Evolutionary conservation across 1,140 invertebrate genomes (phyloP).

Genomic region (Halictus rubicundus): DNA sequence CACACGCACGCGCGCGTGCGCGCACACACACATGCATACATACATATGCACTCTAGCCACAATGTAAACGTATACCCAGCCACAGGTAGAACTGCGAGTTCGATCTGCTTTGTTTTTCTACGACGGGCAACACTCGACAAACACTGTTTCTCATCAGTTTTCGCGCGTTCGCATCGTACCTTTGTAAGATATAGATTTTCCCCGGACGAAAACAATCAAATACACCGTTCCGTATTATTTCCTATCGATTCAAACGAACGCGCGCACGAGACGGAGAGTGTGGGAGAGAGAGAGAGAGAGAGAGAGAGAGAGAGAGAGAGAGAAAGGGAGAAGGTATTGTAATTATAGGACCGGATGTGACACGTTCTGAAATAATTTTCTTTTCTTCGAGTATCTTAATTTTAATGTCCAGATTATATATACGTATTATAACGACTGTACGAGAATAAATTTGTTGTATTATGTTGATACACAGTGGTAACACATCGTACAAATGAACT

Average conservation of each 20-base stretch:
- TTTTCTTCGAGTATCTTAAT: constrained; percentile 3
- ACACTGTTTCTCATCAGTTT: neutral
- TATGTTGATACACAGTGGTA: constrained; percentile 18
- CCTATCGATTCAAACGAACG: neutral
- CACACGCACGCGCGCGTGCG: too few species aligned
- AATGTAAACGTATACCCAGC: neutral
- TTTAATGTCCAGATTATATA: constrained; percentile 17
- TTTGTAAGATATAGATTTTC: neutral
- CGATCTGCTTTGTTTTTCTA: neutral
- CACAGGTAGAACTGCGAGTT: neutral
- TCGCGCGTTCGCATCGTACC: constrained; percentile 19
- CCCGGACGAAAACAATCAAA: neutral
- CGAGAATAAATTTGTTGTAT: constrained; percentile 18
- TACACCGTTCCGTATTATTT: constrained; percentile 18
- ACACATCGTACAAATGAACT: constrained; percentile 1
- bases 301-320: neutral
- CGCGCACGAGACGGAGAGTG: neutral
- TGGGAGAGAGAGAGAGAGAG: constrained; percentile 1
- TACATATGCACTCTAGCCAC: neutral
- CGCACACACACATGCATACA: neutral
- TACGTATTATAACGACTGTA: constrained; percentile 10
- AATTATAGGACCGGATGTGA: constrained; percentile 28
- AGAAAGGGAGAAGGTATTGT: constrained; percentile 1
- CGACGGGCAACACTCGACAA: neutral
- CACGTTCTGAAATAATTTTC: constrained; percentile 25